Evolutionary conservation across 2,888 invertebrate genomes (phyloP).

Genomic region (Malacosoma neustria): DNA sequence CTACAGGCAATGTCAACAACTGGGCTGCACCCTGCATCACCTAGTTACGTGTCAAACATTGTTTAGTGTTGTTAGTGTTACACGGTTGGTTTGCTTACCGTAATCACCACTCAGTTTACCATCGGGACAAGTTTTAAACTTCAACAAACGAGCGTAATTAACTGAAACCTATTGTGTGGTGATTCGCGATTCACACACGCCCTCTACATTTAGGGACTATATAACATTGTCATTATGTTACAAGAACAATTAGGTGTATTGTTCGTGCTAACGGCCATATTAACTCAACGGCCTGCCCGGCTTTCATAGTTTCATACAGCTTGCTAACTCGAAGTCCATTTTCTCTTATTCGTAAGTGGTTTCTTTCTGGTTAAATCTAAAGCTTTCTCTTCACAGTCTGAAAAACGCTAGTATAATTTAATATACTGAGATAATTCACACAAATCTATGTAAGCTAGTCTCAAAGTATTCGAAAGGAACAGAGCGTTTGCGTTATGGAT

Average conservation of each 20-base stretch:
- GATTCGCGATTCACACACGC: constrained; percentile 14
- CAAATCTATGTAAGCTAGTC: too few relatives aligned
- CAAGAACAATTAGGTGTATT: constrained; percentile 37
- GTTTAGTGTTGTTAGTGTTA: constrained; percentile 48
- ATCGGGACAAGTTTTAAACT: constrained; percentile 17
- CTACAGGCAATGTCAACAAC: constrained; percentile 46
- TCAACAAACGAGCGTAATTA: constrained; percentile 15
- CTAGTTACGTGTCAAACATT: constrained; percentile 60
- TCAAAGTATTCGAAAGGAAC: too few relatives aligned
- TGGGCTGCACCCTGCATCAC: constrained; percentile 47
- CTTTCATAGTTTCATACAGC: constrained; percentile 17
- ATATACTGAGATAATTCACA: too few relatives aligned
- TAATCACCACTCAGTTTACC: constrained; percentile 24
- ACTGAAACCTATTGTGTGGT: constrained; percentile 6
- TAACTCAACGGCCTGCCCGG: constrained; percentile 16
- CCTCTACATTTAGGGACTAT: constrained; percentile 27
- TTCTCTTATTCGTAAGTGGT: too few relatives aligned
- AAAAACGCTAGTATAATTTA: too few relatives aligned
- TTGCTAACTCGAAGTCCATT: constrained; percentile 13
- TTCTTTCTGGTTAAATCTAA: too few relatives aligned
- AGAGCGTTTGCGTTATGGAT: too few relatives aligned
- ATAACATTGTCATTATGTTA: constrained; percentile 50
- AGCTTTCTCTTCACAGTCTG: too few relatives aligned
- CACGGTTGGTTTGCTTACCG: constrained; percentile 29
- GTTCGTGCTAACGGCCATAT: constrained; percentile 29